Evolutionary conservation across 2,797 vertebrate species (phyloP), one percentile per base, ranked within the genome.

Genomic region (Pogoniulus pusillus): DNA sequence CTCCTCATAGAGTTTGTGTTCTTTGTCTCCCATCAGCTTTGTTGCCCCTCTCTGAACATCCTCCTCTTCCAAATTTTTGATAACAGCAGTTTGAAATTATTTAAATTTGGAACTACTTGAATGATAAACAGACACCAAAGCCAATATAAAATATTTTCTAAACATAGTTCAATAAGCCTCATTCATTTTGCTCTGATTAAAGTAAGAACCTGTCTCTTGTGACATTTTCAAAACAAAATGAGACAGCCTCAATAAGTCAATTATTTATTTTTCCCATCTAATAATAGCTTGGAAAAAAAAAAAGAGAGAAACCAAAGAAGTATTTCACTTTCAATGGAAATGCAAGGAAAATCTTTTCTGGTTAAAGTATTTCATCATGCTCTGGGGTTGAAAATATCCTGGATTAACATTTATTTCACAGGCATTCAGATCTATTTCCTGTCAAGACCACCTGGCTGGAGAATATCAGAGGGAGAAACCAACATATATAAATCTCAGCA

Each of bases 171-270:
- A 81, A n/a, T 83, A 35, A 15, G 1, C 79, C 58, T 93, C 54
- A 79, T 93, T 93, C 41, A 43, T 91, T 91, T 90, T 89, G 4
- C 51, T 82, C 82, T 93, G 90, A 94, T 91, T 95, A 89, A 94
- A 85, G 82, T 53, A 78, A 87, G 77, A 73, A 60, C 32, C 85
- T 92, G 94, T 76, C 27, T 70, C 47, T 79, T 54, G 22, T 89
- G 92, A 92, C 68, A 73, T 94, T 89, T 93, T 82, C 74, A 76
- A 94, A 95, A 87, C 63, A 94, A 94, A 87, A 87, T 57, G 70
- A 62, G 87, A 91, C 82, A 94, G 89, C 91, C 92, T 92, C 85
- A 95, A 89, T 83, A 94, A 96, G 87, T 91, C 89, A 78, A 76
- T 79, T 89, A 22, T 7, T 60, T 85, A 68, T 80, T 73, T 77